Evolutionary conservation across 2,888 invertebrate genomes (phyloP), one percentile per base, ranked within the genome.

Genomic region (Polydrusus tereticollis): DNA sequence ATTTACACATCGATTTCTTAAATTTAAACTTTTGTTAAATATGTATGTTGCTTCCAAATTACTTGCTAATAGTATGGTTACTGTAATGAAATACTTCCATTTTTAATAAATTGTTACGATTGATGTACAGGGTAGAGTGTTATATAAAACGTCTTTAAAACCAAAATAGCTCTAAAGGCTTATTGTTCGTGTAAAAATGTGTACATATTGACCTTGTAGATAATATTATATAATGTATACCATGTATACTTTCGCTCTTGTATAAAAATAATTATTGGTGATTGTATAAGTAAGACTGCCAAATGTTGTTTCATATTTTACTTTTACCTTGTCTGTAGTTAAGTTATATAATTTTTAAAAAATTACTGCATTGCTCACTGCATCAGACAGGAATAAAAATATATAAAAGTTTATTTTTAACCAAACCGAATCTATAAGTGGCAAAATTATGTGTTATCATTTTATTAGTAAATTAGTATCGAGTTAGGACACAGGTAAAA

Each of bases 231-330:
- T 21, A 0, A 38, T 57, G 16, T 7, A 65, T 16, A 55, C 38
- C 16, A 12, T 65, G 36, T 55, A 38, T 41, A 65, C 43, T 57
- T 43, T 41, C 12, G 20, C 52, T 23, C 57, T 21, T 57, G 65
- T 66, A 66, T 29, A 52, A 65, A 50, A 12, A 21, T 20, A 26
- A 47, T 50, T 36, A 66, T 41, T 66, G 26, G 57, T 52, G 16
- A 52, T 41, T 43, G 55, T 66, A 66, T 57, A 26, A 20, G 41
- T 64, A 66, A 66, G 65, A 66, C 65, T 66, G 65, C 65, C 41
- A 43, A 26, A 43, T 4, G 7, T 21, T 21, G 21, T 58, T 38
- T 58, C 14, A 36, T 20, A 58, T 38, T 14, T 38, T 58, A 38
- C 21, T 58, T 58, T 21, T 38, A 58, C 18, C 41, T 21, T 16